Percentiles rank a stretch among this genome's conserved stretches.
Evolutionary conservation across 2,888 invertebrate species (phyloP).

Genomic region (Noctua fimbriata): DNA sequence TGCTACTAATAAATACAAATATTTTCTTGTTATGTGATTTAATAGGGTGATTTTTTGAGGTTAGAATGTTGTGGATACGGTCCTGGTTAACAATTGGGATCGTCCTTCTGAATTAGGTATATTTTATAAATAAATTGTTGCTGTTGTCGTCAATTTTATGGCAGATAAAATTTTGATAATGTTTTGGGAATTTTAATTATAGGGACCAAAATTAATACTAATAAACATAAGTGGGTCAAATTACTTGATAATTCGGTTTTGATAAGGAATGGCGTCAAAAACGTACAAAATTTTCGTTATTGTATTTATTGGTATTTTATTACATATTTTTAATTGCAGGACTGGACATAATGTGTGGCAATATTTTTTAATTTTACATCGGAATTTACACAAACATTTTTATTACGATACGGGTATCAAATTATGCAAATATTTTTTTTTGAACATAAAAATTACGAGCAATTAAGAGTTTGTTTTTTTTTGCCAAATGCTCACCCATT

Average conservation of each 20-base stretch:
- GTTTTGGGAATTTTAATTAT: background rate
- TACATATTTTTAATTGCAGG: conserved; percentile 15
- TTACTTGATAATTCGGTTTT: background rate
- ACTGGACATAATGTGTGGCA: background rate
- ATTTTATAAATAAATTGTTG: background rate
- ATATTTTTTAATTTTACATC: conserved; percentile 38
- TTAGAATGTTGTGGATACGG: conserved; percentile 70
- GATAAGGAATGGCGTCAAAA: conserved; percentile 18
- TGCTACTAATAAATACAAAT: conserved; percentile 87
- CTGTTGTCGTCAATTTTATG: background rate
- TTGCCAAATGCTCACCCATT: conserved; percentile 44
- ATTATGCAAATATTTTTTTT: conserved; percentile 31
- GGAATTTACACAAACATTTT: conserved; percentile 45
- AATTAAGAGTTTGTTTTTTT: conserved; percentile 37
- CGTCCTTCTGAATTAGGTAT: background rate
- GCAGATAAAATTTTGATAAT: background rate
- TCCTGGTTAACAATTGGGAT: background rate
- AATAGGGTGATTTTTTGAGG: conserved; percentile 73
- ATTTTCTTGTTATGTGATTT: conserved; percentile 86
- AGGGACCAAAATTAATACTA: background rate
- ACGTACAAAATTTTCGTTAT: background rate
- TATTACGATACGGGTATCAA: conserved; percentile 26
- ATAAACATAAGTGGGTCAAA: background rate
- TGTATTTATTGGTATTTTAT: conserved; percentile 9
- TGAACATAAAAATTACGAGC: conserved; percentile 25